These are phyloP conservation scores for Pelodiscus sinensis DNA, from an alignment of 2,113 vertebrate species.

Conservation along the genomic window DNA sequence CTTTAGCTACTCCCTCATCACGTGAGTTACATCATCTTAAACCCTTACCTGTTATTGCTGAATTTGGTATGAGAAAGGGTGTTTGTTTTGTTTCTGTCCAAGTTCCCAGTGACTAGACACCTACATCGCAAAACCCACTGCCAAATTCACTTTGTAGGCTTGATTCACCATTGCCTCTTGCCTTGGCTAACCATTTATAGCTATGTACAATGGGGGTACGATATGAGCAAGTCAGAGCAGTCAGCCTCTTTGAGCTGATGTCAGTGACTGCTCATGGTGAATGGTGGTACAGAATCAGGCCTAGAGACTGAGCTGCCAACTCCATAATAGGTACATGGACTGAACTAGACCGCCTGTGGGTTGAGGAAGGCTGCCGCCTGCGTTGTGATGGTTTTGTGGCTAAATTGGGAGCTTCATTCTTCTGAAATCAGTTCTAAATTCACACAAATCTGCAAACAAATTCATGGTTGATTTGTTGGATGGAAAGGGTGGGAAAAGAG, in stretches of 20 bases:
- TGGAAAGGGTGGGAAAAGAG: neutral
- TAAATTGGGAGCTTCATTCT: neutral
- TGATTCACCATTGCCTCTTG: neutral
- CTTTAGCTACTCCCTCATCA: neutral
- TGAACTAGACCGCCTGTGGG: neutral
- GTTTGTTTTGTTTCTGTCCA: neutral
- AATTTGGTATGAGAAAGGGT: neutral
- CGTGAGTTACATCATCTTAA: neutral
- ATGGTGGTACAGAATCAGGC: neutral
- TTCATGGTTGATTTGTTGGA: neutral
- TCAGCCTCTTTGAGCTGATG: neutral
- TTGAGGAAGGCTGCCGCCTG: neutral
- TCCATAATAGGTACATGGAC: neutral
- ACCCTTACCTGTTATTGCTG: neutral
- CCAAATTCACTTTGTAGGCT: neutral
- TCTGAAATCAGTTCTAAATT: neutral
- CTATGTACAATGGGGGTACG: neutral
- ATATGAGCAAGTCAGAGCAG: neutral
- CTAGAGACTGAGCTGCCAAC: neutral
- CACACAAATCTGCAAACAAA: neutral
- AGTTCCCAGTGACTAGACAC: neutral
- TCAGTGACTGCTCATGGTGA: neutral
- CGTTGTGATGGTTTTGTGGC: neutral
- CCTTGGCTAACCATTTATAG: neutral
- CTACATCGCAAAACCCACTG: neutral